These are phyloP conservation scores for Phylloscopus whistleri DNA, from an alignment of 2,113 vertebrate genomes.

Conservation along the genomic window DNA sequence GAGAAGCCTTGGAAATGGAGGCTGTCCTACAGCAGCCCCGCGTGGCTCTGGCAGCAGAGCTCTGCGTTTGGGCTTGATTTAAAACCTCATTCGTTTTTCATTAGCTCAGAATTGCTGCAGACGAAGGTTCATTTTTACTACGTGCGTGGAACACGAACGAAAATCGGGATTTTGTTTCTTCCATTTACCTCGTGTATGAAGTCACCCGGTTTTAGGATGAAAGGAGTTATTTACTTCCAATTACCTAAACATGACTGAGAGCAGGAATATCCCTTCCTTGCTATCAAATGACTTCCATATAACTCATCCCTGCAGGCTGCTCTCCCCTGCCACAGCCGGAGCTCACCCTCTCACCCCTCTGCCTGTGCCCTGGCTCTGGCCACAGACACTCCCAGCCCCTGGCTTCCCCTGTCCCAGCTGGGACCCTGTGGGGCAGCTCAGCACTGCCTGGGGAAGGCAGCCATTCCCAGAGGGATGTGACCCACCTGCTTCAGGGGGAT, in stretches of 20 bases:
- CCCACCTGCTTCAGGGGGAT: background rate
- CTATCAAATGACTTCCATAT: background rate
- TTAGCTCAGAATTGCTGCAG: constrained; percentile 65
- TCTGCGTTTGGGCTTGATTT: constrained; percentile 52
- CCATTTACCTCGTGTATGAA: background rate
- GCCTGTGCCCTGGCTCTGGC: background rate
- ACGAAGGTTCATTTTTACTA: constrained; percentile 53
- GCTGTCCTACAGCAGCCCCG: constrained; percentile 29
- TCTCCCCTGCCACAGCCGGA: rapidly evolving
- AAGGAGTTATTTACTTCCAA: constrained; percentile 32
- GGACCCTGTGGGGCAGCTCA: background rate
- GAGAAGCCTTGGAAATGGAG: constrained; percentile 41
- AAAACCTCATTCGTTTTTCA: constrained; percentile 67
- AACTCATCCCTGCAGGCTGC: background rate
- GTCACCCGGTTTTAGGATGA: background rate
- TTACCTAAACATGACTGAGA: constrained; percentile 1
- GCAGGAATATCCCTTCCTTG: background rate
- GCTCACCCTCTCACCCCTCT: background rate
- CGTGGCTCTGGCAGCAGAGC: background rate
- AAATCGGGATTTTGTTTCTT: constrained; percentile 30
- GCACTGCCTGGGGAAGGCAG: background rate
- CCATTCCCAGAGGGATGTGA: background rate
- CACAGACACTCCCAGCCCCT: background rate
- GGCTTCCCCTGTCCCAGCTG: too few species aligned
- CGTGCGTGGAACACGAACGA: constrained; percentile 3